phyloP scores from a whole-genome alignment of 2,113 vertebrate genomes.

The Saguinus midas region DNA sequence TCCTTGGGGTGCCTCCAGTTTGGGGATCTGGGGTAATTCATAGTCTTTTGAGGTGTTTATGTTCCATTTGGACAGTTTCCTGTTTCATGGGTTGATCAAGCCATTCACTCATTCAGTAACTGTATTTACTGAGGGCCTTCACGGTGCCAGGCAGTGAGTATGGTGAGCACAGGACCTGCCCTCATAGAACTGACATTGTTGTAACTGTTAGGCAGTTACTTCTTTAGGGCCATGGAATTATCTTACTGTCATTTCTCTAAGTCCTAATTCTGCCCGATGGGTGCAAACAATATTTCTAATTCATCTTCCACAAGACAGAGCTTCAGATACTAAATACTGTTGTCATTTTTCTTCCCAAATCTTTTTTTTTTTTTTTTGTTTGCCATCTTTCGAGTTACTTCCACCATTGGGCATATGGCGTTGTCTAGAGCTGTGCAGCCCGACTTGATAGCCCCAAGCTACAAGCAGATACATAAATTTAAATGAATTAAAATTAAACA shows the following conservation, averaged over 20 bases:
- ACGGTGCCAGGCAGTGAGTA: neutral
- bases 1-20: neutral
- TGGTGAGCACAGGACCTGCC: neutral
- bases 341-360: neutral
- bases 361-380: neutral
- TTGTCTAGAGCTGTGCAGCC: neutral
- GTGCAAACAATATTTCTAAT: neutral
- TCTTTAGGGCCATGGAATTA: neutral
- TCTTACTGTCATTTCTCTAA: neutral
- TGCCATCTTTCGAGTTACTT: neutral
- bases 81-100: neutral
- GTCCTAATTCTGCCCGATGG: neutral
- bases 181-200: neutral
- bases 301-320: neutral
- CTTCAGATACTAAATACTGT: neutral
- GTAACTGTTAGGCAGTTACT: neutral
- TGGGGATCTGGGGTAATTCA: neutral
- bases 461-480: neutral
- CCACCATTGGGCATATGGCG: neutral
- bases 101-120: neutral
- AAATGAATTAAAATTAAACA: conserved; percentile 17
- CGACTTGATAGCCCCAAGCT: neutral
- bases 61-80: neutral
- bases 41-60: neutral
- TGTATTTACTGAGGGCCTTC: neutral